Evolutionary conservation across 1,140 invertebrate species (phyloP).

Genomic region (Venturia canescens): DNA sequence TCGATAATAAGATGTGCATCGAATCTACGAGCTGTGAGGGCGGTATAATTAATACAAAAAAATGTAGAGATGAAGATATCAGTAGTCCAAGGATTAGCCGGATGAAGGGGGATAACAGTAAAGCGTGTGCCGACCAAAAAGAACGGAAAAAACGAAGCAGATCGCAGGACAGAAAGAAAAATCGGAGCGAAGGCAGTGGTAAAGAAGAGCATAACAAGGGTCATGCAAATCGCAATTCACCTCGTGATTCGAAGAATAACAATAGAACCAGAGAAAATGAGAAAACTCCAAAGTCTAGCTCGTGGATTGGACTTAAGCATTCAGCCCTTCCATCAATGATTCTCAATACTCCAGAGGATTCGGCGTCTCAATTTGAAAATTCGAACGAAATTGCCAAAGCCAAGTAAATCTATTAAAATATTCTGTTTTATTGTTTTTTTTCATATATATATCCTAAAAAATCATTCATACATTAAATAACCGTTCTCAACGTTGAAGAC

Average conservation of each 20-base stretch:
- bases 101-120: conserved; percentile 7
- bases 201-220: conserved; percentile 9
- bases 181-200: neutral
- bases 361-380: neutral
- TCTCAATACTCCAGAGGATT: neutral
- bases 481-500: too few relatives aligned
- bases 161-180: conserved; percentile 22
- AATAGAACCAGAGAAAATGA: neutral
- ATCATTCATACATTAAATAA: too few relatives aligned
- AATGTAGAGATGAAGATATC: neutral
- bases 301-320: conserved; percentile 2
- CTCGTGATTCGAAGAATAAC: neutral
- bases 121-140: neutral
- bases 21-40: neutral
- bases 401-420: neutral
- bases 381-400: neutral
- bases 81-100: neutral
- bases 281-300: neutral
- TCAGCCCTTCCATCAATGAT: neutral
- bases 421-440: neutral
- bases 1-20: conserved; percentile 42
- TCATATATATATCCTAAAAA: too few relatives aligned
- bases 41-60: neutral
- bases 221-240: conserved; percentile 10
- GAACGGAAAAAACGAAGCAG: neutral